Evolutionary conservation across 2,797 vertebrate species (phyloP), one percentile per base, ranked within the genome.

Genomic region (Platyrinchus mystaceus): DNA sequence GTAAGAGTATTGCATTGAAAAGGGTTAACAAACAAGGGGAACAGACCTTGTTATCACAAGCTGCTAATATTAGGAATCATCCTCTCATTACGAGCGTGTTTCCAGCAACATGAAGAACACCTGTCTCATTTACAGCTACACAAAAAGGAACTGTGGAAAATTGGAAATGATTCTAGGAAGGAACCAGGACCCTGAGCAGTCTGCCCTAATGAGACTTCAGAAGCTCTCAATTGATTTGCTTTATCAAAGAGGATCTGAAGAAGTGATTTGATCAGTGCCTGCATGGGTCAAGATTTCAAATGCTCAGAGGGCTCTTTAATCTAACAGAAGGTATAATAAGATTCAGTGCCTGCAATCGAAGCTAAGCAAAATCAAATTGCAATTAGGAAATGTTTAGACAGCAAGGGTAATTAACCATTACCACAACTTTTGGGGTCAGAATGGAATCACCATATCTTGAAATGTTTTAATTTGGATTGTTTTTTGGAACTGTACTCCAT

Each of bases 241-340:
- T 95, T 94, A 95, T 91, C 94, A 94, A 95, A 96, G 88, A 67
- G 86, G 66, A 93, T 70, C 59, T 73, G 70, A 52, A 93, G 91
- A 90, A 81, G 83, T 76, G 83, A 95, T 96, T 94, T 96, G 93
- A 95, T 95, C 93, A 73, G 88, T 82, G 85, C 67, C 63, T 93
- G 59, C 47, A 21, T 5, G 56, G 94, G 92, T 94, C 85, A 95
- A 75, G 90, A 56, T 94, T 94, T 84, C 55, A 92, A 49, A 92
- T 94, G 78, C 88, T 94, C 88, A 63, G 74, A 88, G 90, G 88
- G 47, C 90, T 95, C 55, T 94, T 94, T 95, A 96, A 95, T 96
- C 91, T 93, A 84, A 75, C 77, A 93, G 77, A 78, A 90, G 59
- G 52, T 84, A 37, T 86, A 90, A 93, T 69, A 91, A 88, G 83